These are phyloP conservation scores for Pteropus alecto DNA, from an alignment of 2,113 vertebrate genomes.

Conservation along the genomic window DNA sequence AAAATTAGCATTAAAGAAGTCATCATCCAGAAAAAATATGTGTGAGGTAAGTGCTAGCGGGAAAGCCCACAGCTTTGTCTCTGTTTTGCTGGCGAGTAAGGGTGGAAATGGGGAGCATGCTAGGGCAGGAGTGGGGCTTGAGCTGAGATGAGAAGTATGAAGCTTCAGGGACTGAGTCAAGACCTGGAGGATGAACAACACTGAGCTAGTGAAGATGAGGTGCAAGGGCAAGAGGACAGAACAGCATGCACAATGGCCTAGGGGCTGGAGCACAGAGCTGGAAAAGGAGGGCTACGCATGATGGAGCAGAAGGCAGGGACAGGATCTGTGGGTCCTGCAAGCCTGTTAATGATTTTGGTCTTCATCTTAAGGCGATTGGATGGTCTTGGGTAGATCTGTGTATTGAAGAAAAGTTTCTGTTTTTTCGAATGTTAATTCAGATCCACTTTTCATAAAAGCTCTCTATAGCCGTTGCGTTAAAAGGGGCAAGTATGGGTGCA, in stretches of 20 bases:
- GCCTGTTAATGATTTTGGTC: background rate
- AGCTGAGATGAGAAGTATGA: background rate
- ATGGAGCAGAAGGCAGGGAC: background rate
- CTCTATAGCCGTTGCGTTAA: background rate
- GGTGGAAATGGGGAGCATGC: accelerated
- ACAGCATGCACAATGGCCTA: background rate
- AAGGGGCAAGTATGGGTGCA: background rate
- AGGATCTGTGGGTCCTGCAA: background rate
- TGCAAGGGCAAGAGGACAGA: background rate
- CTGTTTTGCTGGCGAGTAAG: background rate
- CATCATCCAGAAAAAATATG: background rate
- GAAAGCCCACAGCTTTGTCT: background rate
- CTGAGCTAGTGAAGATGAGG: background rate
- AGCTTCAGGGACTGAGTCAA: background rate
- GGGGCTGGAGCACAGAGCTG: background rate
- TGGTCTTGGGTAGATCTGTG: background rate
- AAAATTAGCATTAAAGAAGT: background rate
- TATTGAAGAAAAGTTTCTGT: background rate
- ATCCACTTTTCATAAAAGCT: background rate
- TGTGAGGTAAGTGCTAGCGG: background rate
- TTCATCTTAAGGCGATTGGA: background rate
- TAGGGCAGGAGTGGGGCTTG: background rate
- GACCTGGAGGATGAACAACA: background rate
- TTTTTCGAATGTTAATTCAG: background rate
- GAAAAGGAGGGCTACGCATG: accelerated